phyloP scores from a whole-genome alignment of 2,888 invertebrate genomes.

The Drosophila ezoana region DNA sequence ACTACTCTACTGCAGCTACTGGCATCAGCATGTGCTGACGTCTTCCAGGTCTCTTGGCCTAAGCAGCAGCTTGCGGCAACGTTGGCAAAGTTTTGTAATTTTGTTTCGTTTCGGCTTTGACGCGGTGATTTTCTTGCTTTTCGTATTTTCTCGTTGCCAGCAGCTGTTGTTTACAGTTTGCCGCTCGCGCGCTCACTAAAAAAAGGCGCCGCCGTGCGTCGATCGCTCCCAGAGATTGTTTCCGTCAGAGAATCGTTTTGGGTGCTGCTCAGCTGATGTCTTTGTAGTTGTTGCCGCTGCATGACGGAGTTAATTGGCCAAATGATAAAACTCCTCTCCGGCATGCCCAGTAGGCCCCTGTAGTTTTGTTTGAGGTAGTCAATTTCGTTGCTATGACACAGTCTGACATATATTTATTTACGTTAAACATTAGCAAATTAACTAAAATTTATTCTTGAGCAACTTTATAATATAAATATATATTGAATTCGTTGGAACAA shows the following conservation, averaged over 20 bases:
- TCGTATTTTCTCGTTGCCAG: constrained; percentile 30
- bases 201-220: constrained; percentile 38
- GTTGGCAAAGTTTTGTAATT: constrained; percentile 51
- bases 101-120: constrained; percentile 25
- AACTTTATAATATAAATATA: background rate
- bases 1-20: background rate
- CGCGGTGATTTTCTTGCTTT: constrained; percentile 26
- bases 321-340: constrained; percentile 14
- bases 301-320: constrained; percentile 14
- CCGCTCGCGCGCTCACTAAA: constrained; percentile 73
- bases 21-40: constrained; percentile 20
- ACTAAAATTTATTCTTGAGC: constrained; percentile 1
- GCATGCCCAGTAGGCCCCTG: constrained; percentile 36
- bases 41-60: constrained; percentile 54
- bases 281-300: constrained; percentile 10
- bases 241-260: constrained; percentile 41
- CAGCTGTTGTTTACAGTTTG: constrained; percentile 78
- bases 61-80: constrained; percentile 20
- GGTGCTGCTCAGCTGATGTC: constrained; percentile 45
- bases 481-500: background rate
- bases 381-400: background rate
- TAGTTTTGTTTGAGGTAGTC: background rate
- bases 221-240: constrained; percentile 59
- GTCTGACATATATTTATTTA: background rate
- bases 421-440: background rate